Conservation (phyloP, 2,113 vertebrate genomes). For the Raja brachyura region DNA sequence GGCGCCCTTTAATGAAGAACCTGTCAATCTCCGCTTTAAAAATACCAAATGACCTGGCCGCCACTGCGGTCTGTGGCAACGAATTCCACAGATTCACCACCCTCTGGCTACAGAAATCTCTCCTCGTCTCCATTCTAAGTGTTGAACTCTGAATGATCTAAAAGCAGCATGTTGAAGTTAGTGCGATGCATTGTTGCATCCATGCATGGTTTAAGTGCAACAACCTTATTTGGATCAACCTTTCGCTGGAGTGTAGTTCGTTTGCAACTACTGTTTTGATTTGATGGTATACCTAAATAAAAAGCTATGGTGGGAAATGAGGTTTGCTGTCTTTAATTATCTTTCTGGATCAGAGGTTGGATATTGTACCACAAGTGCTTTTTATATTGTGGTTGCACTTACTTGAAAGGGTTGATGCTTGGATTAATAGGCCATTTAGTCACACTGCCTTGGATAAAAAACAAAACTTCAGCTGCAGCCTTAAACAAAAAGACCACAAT, state of each 20-base stretch:
- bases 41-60: too few relatives aligned
- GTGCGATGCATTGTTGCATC: background rate
- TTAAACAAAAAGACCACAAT: background rate
- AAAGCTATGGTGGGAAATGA: background rate
- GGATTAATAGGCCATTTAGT: conserved; percentile 22
- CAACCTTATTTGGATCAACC: too few relatives aligned
- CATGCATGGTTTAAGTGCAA: background rate
- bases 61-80: too few relatives aligned
- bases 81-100: too few relatives aligned
- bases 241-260: too few relatives aligned
- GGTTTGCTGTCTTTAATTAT: background rate
- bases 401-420: background rate
- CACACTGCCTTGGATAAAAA: background rate
- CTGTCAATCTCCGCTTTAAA: too few relatives aligned
- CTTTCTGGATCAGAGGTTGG: background rate
- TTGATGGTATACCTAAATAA: background rate
- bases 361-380: background rate
- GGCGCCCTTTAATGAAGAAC: too few relatives aligned
- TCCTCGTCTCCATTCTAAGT: too few relatives aligned
- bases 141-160: background rate
- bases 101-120: too few relatives aligned
- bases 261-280: background rate
- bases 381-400: background rate
- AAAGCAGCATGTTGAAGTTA: background rate
- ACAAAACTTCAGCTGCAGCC: background rate